A percentile compares a stretch with the other conserved stretches of the same genome.
Evolutionary conservation across 2,797 vertebrate genomes (phyloP).

Genomic region (Odontamblyopus rebecca): DNA sequence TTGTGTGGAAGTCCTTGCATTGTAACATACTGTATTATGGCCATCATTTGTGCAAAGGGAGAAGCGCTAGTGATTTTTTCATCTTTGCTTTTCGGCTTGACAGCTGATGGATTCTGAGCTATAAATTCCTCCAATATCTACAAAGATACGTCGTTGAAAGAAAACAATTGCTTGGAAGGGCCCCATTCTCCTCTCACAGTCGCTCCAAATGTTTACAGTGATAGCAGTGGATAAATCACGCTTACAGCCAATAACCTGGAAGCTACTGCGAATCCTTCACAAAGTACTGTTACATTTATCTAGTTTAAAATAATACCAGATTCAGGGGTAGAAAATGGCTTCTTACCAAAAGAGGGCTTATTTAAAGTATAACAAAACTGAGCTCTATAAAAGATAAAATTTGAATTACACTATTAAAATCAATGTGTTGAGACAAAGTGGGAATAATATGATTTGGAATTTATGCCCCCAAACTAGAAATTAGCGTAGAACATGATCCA

Average conservation of each 20-base stretch:
- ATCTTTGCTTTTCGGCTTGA: slow-evolving; percentile 7
- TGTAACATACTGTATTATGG: slow-evolving; percentile 20
- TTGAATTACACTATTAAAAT: background rate
- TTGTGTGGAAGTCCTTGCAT: slow-evolving; percentile 15
- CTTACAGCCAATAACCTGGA: slow-evolving; percentile 9
- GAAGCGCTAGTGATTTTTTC: slow-evolving; percentile 36
- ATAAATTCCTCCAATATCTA: slow-evolving; percentile 14
- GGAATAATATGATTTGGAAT: background rate
- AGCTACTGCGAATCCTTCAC: background rate
- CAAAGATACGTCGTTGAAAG: background rate
- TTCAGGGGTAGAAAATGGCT: background rate
- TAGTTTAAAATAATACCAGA: background rate
- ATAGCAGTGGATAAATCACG: slow-evolving; percentile 6
- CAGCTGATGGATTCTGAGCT: slow-evolving; percentile 37
- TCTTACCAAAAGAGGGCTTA: background rate
- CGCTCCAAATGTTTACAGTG: slow-evolving; percentile 4
- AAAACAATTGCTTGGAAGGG: slow-evolving; percentile 5
- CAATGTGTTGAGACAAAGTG: background rate
- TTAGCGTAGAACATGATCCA: no score
- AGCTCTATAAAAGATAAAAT: background rate
- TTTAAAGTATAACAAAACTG: background rate
- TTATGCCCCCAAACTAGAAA: background rate
- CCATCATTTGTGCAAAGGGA: slow-evolving; percentile 29
- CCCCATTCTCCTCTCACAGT: slow-evolving; percentile 2
- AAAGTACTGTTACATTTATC: background rate